Base-by-base conservation (phyloP, 2,113 vertebrate genomes). In the Stercorarius parasiticus region DNA sequence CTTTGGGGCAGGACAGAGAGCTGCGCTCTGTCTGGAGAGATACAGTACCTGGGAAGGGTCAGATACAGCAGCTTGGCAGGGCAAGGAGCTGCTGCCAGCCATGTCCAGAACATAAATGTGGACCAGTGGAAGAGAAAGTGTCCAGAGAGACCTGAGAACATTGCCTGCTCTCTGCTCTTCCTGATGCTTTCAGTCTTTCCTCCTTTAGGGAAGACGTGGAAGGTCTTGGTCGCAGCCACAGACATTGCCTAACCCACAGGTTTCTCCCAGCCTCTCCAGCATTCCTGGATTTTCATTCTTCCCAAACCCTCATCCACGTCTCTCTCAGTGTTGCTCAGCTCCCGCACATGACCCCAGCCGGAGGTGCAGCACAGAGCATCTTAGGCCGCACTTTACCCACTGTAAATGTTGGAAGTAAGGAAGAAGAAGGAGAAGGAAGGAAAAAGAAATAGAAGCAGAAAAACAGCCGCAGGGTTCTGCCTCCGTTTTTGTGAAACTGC, bases 391-490 rank as follows among this genome's bases (percentile, higher is more conserved):
- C 78, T 86, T 88, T 30, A 4, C 95, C 96, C 88, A 91, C 93
- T 82, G 61, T 40, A 89, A 92, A 70, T 67, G 70, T 6, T 27
- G 32, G 83, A 66, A 76, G 67, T 6, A 47, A 77, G 71, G 30
- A 65, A 95, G 58, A 40, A 66, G 93, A 93, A 95, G 83, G 93
- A 95, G 82, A 96, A 92, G 62, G 89, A 95, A 82, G n/a, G 52
- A 13, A n/a, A 91, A 64, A 13, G 13, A 89, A 95, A 85, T 3
- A 73, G 53, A 62, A 97, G 67, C 42, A 69, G 74, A 83, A 82
- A 90, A 95, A 55, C 49, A 82, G 32, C 58, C 42, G 80, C 36
- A 3, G 3, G 78, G 52, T 43, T 88, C 69, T 87, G 45, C n/a
- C n/a, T 77, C 65, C 1, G 0, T 30, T 78, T 90, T 45, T 90